These are phyloP conservation scores for Pimpla rufipes DNA, from an alignment of 2,888 invertebrate genomes.

Conservation along the genomic window DNA sequence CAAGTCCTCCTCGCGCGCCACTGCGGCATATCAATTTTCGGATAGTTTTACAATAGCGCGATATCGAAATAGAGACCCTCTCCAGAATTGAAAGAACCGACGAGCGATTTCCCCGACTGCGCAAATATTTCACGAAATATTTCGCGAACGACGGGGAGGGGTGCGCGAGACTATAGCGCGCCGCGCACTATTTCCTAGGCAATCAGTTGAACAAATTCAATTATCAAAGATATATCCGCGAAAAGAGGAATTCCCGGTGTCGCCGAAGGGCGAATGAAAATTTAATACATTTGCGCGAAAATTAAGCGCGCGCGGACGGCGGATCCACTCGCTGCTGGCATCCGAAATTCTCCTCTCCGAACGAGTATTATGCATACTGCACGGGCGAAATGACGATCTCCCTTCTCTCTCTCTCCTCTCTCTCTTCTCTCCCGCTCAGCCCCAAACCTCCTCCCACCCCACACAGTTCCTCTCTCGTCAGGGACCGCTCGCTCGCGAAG, in stretches of 20 bases:
- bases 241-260: conserved; percentile 14
- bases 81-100: conserved; percentile 17
- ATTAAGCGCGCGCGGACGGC: background rate
- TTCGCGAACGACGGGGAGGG: conserved; percentile 24
- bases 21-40: conserved; percentile 47
- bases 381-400: background rate
- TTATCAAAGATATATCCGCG: conserved; percentile 51
- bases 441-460: no score
- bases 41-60: conserved; percentile 29
- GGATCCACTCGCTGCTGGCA: background rate
- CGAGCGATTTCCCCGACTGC: conserved; percentile 30
- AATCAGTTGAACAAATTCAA: conserved; percentile 63
- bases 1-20: conserved; percentile 55
- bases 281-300: conserved; percentile 19
- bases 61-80: background rate
- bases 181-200: conserved; percentile 12
- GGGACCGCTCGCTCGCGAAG: background rate
- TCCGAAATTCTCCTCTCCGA: conserved; percentile 6
- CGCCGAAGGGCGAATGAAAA: conserved; percentile 6
- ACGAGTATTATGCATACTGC: conserved; percentile 14
- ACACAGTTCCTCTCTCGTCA: background rate
- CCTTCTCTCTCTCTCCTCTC: no score
- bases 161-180: no score
- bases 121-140: conserved; percentile 43
- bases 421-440: no score